A percentile compares a stretch with the other conserved stretches of the same genome.
Evolutionary conservation across 2,888 invertebrate species (phyloP).

Genomic region (Lasioglossum malachurum): DNA sequence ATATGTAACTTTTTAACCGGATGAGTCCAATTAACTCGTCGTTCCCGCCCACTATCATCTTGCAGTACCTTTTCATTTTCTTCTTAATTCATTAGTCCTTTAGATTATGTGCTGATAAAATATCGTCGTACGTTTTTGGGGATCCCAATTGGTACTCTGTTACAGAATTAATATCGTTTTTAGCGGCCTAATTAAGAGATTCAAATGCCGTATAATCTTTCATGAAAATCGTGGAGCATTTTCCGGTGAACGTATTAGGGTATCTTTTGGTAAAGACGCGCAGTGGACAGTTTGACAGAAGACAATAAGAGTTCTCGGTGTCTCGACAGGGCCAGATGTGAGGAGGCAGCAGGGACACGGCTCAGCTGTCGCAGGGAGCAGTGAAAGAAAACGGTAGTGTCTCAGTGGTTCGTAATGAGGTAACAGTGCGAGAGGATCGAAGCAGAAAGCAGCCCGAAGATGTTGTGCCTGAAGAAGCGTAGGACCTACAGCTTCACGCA

Average conservation of each 20-base stretch:
- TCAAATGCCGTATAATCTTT: too few species aligned
- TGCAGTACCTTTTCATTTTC: not conserved
- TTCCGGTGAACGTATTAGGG: not conserved
- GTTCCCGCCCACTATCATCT: not conserved
- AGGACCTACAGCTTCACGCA: constrained; percentile 81
- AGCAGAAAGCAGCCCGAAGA: constrained; percentile 49
- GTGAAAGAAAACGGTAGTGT: constrained; percentile 15
- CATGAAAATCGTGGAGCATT: not conserved
- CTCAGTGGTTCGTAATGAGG: constrained; percentile 37
- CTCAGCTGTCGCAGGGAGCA: constrained; percentile 26
- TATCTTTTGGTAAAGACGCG: not conserved
- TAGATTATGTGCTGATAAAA: too few species aligned
- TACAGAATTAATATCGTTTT: too few species aligned
- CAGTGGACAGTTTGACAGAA: not conserved
- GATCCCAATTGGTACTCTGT: not conserved
- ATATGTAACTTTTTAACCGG: not conserved
- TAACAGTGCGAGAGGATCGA: constrained; percentile 19
- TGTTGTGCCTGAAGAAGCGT: constrained; percentile 80
- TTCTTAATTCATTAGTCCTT: not conserved
- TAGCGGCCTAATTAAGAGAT: too few species aligned
- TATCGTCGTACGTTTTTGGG: not conserved
- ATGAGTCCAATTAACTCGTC: not conserved
- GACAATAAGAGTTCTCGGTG: constrained; percentile 1
- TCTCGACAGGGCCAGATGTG: constrained; percentile 23
- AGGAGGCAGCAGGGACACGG: constrained; percentile 12